phyloP scores from a whole-genome alignment of 2,888 invertebrate species.

The Fragum fragum region DNA sequence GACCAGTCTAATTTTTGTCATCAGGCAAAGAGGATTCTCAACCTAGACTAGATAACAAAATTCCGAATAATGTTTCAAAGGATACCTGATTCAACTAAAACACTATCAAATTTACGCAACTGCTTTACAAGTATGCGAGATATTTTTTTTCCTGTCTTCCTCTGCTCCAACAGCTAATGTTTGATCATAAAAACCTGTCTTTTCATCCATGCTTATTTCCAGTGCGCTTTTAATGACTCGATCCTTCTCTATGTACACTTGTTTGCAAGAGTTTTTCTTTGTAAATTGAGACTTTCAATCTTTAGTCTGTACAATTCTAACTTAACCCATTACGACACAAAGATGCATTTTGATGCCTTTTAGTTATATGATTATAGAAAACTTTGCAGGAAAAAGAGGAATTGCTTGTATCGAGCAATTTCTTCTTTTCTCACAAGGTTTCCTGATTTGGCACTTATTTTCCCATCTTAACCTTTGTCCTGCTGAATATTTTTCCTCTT shows the following conservation, averaged over 20 bases:
- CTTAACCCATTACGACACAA: background rate
- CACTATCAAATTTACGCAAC: constrained; percentile 28
- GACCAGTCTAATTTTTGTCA: too few species aligned
- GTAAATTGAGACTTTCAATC: background rate
- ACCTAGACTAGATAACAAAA: background rate
- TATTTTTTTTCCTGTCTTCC: background rate
- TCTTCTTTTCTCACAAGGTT: background rate
- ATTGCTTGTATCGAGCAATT: background rate
- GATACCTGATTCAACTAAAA: constrained; percentile 29
- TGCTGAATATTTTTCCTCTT: too few species aligned
- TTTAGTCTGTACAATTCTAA: too few species aligned
- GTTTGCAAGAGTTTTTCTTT: background rate
- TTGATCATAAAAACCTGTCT: constrained; percentile 25
- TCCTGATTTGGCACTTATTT: too few species aligned
- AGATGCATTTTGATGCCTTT: too few species aligned
- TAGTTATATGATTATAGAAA: background rate
- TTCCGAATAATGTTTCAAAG: constrained; percentile 13
- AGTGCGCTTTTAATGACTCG: constrained; percentile 25
- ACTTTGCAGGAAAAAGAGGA: background rate
- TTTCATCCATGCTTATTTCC: constrained; percentile 11
- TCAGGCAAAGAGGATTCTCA: background rate
- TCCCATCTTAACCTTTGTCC: too few species aligned
- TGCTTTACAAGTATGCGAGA: background rate
- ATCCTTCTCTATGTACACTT: background rate
- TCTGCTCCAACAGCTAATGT: background rate